Evolutionary conservation across 2,888 invertebrate genomes (phyloP).

Genomic region (Rosalia funebris): DNA sequence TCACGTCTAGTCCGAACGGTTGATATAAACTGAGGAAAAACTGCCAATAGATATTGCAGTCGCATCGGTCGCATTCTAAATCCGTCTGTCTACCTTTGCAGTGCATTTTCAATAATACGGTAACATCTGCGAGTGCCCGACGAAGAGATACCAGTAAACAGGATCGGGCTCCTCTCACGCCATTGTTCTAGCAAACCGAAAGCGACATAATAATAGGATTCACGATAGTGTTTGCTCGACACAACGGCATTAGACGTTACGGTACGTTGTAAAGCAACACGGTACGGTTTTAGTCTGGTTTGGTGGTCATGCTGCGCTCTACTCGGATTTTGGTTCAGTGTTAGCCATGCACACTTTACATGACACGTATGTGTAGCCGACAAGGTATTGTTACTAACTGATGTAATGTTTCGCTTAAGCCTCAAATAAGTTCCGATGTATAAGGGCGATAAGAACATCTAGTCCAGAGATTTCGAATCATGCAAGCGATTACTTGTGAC

Average conservation of each 20-base stretch:
- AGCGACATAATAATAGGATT: conserved; percentile 18
- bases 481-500: too few species aligned
- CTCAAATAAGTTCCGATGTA: too few species aligned
- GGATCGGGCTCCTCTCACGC: conserved; percentile 2
- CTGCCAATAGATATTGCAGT: conserved; percentile 29
- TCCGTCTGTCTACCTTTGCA: conserved; percentile 8
- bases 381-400: too few species aligned
- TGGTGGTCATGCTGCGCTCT: conserved; percentile 7
- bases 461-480: too few species aligned
- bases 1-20: background rate
- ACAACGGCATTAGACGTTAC: conserved; percentile 1
- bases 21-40: conserved; percentile 24
- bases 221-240: conserved; percentile 6
- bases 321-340: conserved; percentile 7
- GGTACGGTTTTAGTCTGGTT: conserved; percentile 3
- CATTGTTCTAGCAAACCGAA: conserved; percentile 17
- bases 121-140: conserved; percentile 17
- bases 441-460: too few species aligned
- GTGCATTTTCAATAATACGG: conserved; percentile 13
- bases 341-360: conserved; percentile 9
- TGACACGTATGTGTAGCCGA: background rate
- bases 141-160: background rate
- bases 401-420: too few species aligned
- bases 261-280: conserved; percentile 3
- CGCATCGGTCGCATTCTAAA: conserved; percentile 29